These are phyloP conservation scores for Danio rerio DNA, from an alignment of 2,113 vertebrate genomes.

Conservation along the genomic window DNA sequence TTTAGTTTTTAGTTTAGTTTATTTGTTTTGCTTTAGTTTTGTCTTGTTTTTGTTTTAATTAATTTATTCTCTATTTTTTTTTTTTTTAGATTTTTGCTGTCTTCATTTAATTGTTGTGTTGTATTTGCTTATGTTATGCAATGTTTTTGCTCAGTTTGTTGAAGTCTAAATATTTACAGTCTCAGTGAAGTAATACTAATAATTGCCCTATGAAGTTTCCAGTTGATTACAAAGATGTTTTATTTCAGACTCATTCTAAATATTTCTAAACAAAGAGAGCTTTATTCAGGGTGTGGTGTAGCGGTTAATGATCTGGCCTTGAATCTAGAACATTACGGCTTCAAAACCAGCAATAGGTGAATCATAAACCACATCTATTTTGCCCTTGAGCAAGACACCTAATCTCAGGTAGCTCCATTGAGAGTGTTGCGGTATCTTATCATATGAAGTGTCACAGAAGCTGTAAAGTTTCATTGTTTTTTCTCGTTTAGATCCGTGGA, in stretches of 20 bases:
- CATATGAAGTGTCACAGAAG: no score
- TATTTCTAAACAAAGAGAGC: background rate
- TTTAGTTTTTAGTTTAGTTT: no score
- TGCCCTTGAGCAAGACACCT: background rate
- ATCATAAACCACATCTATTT: background rate
- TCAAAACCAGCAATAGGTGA: background rate
- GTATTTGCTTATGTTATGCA: no score
- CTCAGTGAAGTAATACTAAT: no score
- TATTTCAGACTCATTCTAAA: background rate
- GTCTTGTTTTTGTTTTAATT: no score
- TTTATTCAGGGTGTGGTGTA: background rate
- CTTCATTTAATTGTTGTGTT: no score
- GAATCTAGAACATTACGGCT: background rate
- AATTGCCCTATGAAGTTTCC: background rate
- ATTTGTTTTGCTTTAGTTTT: no score
- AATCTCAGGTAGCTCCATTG: background rate
- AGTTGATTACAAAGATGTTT: background rate
- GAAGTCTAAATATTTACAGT: no score
- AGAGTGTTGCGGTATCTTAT: background rate
- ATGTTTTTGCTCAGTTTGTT: no score
- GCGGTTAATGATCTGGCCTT: background rate
- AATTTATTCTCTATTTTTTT: no score
- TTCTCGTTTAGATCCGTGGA: constrained; percentile 88
- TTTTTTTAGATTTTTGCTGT: no score
- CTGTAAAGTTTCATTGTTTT: background rate